Base-by-base conservation (phyloP, 2,888 invertebrate species). In the Watsonalla binaria region DNA sequence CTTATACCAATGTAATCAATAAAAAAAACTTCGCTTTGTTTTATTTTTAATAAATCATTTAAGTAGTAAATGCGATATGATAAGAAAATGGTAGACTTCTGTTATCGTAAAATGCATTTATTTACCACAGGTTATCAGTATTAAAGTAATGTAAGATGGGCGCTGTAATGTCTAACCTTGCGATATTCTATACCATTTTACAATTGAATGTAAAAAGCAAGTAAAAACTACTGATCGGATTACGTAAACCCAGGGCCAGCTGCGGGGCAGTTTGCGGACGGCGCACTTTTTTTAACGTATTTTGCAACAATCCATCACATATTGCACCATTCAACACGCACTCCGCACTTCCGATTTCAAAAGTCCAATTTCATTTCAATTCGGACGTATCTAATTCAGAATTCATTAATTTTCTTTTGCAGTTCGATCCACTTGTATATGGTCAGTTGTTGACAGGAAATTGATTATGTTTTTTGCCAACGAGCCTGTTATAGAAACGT, bases 361-460 rank as follows among this genome's bases (percentile, higher is more conserved):
- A 79, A 82, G 82, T 85, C 81, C 84, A 88, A 87, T 86, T 87
- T 84, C 76, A 78, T 80, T 88, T 84, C 80, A 76, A 80, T 83
- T 85, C 82, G 83, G 84, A 86, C 88, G 88, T 84, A 78, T 82
- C 88, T 85, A 90, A 90, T 90, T 84, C 75, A 75, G 78, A 80
- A 82, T 82, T 86, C 90, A 90, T 90, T 89, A 90, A 90, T 90
- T 90, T 89, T 81, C 57, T 63, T 57, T 65, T 71, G 70, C 76
- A 66, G 62, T 75, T 68, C 59, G 63, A 77, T 65, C 80, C 83
- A 86, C 86, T 87, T 88, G 84, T 84, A 78, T 74, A 82, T 89
- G 90, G 90, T 90, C 90, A 90, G 89, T 89, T 81, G 85, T 79
- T 84, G 87, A 87, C 90, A 90, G 89, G 89, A 90, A 86, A 90